Percentiles rank a stretch among this genome's conserved stretches.
Conservation (phyloP, 2,888 invertebrate species). For the Aphidoletes aphidimyza region DNA sequence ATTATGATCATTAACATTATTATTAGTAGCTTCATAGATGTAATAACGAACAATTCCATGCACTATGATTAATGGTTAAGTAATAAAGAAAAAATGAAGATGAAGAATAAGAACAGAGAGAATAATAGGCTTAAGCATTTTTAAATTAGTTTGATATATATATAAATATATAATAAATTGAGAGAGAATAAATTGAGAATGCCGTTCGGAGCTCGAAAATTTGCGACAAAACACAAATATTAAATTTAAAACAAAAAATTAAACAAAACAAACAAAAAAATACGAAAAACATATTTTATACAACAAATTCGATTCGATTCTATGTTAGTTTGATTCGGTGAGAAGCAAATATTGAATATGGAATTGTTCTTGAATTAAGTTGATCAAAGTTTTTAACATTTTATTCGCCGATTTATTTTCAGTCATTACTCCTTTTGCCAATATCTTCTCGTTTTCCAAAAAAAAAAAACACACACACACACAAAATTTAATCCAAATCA, state of each 20-base stretch:
- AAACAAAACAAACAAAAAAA: not conserved
- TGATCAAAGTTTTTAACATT: not conserved
- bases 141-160: not conserved
- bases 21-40: slow-evolving; percentile 43
- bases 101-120: not conserved
- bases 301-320: not conserved
- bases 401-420: not conserved
- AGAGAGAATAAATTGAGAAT: not conserved
- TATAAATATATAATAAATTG: not conserved
- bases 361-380: not conserved
- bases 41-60: slow-evolving; percentile 42
- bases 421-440: too few relatives aligned
- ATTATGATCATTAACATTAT: not conserved
- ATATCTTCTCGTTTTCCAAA: too few relatives aligned
- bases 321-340: not conserved
- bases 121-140: not conserved
- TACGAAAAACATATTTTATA: not conserved
- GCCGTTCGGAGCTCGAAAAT: not conserved
- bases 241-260: too few relatives aligned
- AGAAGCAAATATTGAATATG: not conserved
- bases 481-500: too few relatives aligned
- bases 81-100: not conserved
- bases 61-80: slow-evolving; percentile 41
- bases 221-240: slow-evolving; percentile 6
- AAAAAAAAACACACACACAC: too few relatives aligned